Evolutionary conservation across 1,140 invertebrate species (phyloP).

Genomic region (Neodiprion pinetum): DNA sequence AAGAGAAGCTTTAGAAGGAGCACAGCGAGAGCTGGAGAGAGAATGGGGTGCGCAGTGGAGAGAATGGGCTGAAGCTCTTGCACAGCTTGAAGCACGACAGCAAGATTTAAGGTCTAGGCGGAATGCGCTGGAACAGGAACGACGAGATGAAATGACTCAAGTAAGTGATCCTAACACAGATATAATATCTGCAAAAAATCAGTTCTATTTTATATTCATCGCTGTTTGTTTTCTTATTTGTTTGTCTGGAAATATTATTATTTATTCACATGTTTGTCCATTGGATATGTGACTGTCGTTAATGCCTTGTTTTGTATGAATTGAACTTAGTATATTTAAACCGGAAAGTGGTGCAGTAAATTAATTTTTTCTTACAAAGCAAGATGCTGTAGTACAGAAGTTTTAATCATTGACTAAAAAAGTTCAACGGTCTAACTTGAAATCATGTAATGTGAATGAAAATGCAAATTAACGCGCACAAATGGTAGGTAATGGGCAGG

Average conservation of each 20-base stretch:
- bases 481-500: no score
- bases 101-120: constrained; percentile 57
- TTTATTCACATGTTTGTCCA: constrained; percentile 60
- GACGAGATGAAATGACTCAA: constrained; percentile 63
- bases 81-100: constrained; percentile 56
- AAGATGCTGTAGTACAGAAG: no score
- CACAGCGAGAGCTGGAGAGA: constrained; percentile 62
- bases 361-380: no score
- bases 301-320: no score
- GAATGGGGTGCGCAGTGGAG: constrained; percentile 62
- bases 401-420: no score
- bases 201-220: constrained; percentile 58
- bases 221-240: constrained; percentile 59
- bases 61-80: constrained; percentile 59
- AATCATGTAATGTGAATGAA: no score
- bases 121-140: constrained; percentile 58
- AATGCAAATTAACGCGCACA: no score
- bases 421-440: no score
- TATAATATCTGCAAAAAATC: constrained; percentile 57
- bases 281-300: constrained; percentile 51
- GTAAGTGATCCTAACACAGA: constrained; percentile 60
- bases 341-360: no score
- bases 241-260: constrained; percentile 62
- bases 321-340: no score
- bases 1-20: constrained; percentile 59